phyloP scores from a whole-genome alignment of 2,888 invertebrate species.

The Rhyacophila evoluta region DNA sequence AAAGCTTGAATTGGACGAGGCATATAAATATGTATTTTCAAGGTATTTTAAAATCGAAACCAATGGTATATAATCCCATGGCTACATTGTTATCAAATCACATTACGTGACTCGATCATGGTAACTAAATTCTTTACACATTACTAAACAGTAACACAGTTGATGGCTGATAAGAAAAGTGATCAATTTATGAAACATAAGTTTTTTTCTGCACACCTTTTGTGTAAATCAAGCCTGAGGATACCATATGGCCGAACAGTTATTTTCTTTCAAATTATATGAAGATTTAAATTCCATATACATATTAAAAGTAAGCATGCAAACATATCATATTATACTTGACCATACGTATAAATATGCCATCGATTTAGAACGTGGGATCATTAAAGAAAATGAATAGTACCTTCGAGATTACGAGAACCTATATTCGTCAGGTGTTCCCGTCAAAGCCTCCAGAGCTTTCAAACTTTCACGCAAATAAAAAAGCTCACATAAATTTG shows the following conservation, averaged over 20 bases:
- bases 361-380: background rate
- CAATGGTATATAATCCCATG: background rate
- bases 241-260: too few species aligned
- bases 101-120: too few species aligned
- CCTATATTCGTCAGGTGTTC: constrained; percentile 35
- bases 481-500: background rate
- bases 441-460: constrained; percentile 28
- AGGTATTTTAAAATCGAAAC: background rate
- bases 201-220: too few species aligned
- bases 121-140: too few species aligned
- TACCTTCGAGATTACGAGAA: constrained; percentile 29
- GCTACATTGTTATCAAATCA: background rate
- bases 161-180: too few species aligned
- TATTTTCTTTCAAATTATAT: too few species aligned
- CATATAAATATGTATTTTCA: background rate
- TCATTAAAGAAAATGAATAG: constrained; percentile 39
- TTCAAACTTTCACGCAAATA: constrained; percentile 36
- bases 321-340: background rate
- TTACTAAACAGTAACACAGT: too few species aligned
- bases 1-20: background rate
- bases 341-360: constrained; percentile 5
- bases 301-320: too few species aligned
- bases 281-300: too few species aligned
- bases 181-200: too few species aligned
- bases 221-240: too few species aligned